Evolutionary conservation across 2,888 invertebrate genomes (phyloP), one percentile per base, ranked within the genome.

Genomic region (Athalia cordata): DNA sequence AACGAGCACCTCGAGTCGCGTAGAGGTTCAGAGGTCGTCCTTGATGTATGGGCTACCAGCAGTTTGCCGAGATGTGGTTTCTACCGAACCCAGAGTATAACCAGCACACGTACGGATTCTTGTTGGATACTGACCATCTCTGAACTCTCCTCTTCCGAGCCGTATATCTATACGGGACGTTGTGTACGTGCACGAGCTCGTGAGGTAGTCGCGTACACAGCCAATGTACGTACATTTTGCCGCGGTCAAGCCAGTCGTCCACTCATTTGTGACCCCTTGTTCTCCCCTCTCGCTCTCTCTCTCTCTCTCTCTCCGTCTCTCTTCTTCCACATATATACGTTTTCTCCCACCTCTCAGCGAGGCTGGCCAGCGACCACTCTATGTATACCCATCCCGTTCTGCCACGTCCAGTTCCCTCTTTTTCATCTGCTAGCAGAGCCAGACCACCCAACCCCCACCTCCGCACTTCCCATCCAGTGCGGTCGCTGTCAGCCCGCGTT

Each of bases 211-310:
- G n/a, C 55, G 55, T 55, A 55, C 55, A 55, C 9, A 8, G 9
- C 55, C 55, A 1, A 55, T 29, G 29, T 29, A 29, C 29, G 83
- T 84, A 83, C 84, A 83, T 84, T 85, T 82, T 82, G 81, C 81
- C 80, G 86, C 81, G 84, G 87, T 87, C 83, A 81, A 84, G 81
- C 78, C 86, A 78, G 78, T 57, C 45, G 79, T 80, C 82, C 78
- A 72, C 78, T 77, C 62, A 75, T 75, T 75, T 75, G 75, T 62
- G 75, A 72, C 75, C 75, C 74, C 75, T 75, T 81, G 77, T 78
- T 68, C 77, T 77, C 70, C 77, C 75, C 78, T 62, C 29, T 43
- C 76, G 15, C 62, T 47, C 66, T 74, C 57, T 77, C 77, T 66
- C 67, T 79, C 45, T 52, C 62, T 77, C 75, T 7, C 61, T n/a